These are phyloP conservation scores for Darevskia nairensis DNA, from an alignment of 2,797 vertebrate genomes.

Conservation along the genomic window DNA sequence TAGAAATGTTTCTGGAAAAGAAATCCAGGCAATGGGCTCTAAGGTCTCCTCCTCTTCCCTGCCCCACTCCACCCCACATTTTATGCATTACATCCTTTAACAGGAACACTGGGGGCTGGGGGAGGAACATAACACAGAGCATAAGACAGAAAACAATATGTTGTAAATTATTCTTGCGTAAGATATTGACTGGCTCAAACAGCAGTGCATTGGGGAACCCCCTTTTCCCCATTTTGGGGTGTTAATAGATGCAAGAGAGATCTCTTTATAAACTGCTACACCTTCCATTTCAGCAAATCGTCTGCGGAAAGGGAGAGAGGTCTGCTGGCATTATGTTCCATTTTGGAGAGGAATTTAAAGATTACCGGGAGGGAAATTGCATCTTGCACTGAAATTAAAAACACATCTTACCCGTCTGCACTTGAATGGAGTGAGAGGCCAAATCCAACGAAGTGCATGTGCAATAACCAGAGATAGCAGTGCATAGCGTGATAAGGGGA, in stretches of 20 bases:
- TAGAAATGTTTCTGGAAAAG: constrained; percentile 9
- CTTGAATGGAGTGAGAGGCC: not conserved
- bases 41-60: not conserved
- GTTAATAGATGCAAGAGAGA: not conserved
- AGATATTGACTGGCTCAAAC: not conserved
- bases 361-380: not conserved
- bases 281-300: not conserved
- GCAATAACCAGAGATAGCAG: not conserved
- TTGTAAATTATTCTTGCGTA: not conserved
- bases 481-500: not conserved
- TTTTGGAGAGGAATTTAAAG: constrained; percentile 1
- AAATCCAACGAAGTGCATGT: not conserved
- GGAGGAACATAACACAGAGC: not conserved
- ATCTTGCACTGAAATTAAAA: not conserved
- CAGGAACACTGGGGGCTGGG: not conserved
- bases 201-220: not conserved
- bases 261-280: constrained; percentile 7
- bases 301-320: not conserved
- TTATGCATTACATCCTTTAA: not conserved
- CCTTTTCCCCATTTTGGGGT: constrained; percentile 2
- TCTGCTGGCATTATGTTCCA: not conserved
- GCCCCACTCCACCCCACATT: not conserved
- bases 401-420: not conserved
- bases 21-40: not conserved
- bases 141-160: not conserved